Evolutionary conservation across 2,113 vertebrate species (phyloP).

Genomic region (Brienomyrus brachyistius): DNA sequence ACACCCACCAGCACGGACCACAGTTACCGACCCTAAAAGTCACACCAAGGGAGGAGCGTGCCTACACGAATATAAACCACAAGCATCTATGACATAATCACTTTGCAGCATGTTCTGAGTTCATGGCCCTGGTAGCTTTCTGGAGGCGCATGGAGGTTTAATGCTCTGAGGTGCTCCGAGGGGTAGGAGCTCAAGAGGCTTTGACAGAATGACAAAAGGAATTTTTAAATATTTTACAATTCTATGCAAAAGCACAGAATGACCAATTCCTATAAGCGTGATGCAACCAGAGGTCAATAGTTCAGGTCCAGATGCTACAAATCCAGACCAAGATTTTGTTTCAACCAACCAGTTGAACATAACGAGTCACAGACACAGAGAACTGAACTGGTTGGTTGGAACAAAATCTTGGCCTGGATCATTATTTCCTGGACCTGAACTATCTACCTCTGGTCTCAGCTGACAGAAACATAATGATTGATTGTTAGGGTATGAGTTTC

Average conservation of each 20-base stretch:
- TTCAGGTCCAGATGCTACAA: background rate
- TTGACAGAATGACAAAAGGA: background rate
- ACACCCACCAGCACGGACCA: background rate
- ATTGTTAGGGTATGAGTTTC: background rate
- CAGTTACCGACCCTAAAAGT: background rate
- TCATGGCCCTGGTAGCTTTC: background rate
- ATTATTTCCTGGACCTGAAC: background rate
- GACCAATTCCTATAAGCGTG: background rate
- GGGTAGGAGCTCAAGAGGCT: background rate
- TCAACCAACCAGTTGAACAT: background rate
- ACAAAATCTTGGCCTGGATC: background rate
- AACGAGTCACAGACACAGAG: background rate
- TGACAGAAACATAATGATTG: background rate
- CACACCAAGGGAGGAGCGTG: background rate
- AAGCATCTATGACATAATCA: background rate
- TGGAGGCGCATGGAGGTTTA: background rate
- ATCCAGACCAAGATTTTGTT: background rate
- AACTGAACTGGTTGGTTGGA: background rate
- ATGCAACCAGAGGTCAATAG: background rate
- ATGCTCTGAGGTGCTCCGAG: background rate
- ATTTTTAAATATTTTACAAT: too few relatives aligned
- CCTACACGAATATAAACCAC: background rate
- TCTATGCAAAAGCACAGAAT: background rate
- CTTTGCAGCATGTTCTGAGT: background rate
- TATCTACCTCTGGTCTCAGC: background rate